Conservation (phyloP, 2,113 vertebrate species). For the Psophia crepitans region DNA sequence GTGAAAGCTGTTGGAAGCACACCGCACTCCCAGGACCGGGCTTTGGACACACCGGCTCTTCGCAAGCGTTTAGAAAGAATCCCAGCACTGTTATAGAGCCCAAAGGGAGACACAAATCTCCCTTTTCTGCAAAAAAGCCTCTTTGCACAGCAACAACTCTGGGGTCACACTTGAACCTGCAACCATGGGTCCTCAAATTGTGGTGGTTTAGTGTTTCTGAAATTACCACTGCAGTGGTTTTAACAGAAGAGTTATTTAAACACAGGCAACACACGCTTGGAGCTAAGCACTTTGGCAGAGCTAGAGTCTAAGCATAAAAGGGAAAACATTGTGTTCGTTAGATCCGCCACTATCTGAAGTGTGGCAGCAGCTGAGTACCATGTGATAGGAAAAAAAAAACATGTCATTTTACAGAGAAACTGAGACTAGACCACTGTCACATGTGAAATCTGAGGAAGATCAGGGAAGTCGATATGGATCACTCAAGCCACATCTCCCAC, state of each 20-base stretch:
- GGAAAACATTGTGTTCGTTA: neutral
- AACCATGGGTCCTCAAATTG: neutral
- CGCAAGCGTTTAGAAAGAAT: neutral
- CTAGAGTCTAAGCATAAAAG: neutral
- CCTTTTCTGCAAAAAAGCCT: neutral
- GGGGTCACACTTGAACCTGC: neutral
- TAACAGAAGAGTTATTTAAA: neutral
- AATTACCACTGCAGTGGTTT: neutral
- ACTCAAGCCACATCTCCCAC: neutral
- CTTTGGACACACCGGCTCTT: neutral
- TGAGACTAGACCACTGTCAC: neutral
- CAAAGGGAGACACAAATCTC: neutral
- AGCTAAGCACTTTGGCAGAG: neutral
- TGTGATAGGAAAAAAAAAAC: neutral
- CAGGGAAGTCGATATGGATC: neutral
- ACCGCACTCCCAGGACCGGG: accelerated
- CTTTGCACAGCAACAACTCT: neutral
- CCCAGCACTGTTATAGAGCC: neutral
- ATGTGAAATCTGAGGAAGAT: slow-evolving; percentile 20
- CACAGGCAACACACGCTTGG: neutral
- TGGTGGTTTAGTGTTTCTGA: neutral
- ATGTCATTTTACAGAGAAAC: neutral
- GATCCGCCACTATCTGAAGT: neutral
- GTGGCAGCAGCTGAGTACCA: slow-evolving; percentile 33
- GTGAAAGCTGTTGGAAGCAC: neutral